Percentiles rank a stretch among this genome's conserved stretches.
Evolutionary conservation across 1,140 invertebrate genomes (phyloP).

Genomic region (Trachymyrmex cornetzi): DNA sequence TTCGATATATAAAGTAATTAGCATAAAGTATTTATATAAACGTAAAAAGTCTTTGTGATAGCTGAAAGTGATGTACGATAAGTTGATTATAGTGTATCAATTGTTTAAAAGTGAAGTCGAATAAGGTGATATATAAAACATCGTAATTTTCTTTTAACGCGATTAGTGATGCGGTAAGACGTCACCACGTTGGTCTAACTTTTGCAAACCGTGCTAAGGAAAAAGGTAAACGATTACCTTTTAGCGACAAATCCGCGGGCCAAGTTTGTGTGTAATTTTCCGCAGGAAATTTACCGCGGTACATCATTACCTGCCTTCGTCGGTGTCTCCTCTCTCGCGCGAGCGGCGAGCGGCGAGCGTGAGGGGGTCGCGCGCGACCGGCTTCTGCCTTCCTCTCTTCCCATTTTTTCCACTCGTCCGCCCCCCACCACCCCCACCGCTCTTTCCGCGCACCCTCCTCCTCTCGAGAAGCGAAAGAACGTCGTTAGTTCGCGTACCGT

Average conservation of each 20-base stretch:
- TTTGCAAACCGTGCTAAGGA: constrained; percentile 7
- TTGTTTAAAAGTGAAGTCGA: neutral
- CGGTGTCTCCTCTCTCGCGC: constrained; percentile 70
- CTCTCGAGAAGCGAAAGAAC: constrained; percentile 82
- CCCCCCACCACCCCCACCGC: constrained; percentile 58
- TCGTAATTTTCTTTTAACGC: neutral
- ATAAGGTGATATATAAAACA: neutral
- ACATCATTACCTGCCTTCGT: constrained; percentile 75
- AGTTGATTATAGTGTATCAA: neutral
- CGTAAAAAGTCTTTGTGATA: neutral
- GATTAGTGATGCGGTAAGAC: neutral
- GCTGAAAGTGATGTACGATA: neutral
- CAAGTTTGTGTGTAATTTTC: constrained; percentile 75
- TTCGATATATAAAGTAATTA: neutral
- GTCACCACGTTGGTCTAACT: neutral
- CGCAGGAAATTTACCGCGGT: constrained; percentile 77
- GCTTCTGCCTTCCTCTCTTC: constrained; percentile 66
- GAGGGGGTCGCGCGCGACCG: neutral
- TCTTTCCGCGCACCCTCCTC: constrained; percentile 25
- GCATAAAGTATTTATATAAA: neutral
- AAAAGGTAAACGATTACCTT: constrained; percentile 63
- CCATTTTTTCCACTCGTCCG: constrained; percentile 51
- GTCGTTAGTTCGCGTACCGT: constrained; percentile 81
- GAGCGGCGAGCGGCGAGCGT: neutral
- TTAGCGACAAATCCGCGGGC: constrained; percentile 63